These are phyloP conservation scores for Onthophagus taurus DNA, from an alignment of 1,140 invertebrate species.

Conservation along the genomic window DNA sequence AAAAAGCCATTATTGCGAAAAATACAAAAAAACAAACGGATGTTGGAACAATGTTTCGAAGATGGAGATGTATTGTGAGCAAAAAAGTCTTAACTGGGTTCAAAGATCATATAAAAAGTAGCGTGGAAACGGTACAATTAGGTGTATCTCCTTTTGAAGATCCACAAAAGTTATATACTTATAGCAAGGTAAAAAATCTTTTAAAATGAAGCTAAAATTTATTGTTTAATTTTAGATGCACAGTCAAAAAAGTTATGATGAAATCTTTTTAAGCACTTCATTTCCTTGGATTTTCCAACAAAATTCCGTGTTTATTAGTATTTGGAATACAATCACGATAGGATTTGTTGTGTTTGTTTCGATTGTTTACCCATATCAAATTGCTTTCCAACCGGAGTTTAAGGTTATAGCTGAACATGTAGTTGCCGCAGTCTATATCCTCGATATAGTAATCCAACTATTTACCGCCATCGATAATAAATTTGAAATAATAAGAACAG, in stretches of 20 bases:
- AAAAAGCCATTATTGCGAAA: too few species aligned
- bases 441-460: not conserved
- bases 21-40: too few species aligned
- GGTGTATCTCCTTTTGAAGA: too few species aligned
- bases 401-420: not conserved
- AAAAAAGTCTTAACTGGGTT: conserved; percentile 1
- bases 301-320: not conserved
- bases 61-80: not conserved
- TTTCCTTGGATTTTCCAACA: conserved; percentile 1
- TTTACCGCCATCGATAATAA: conserved; percentile 3
- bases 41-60: not conserved
- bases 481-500: not conserved
- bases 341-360: not conserved
- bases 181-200: conserved; percentile 1
- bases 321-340: not conserved
- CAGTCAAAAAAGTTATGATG: conserved; percentile 6
- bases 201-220: not conserved
- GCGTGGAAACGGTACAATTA: too few species aligned
- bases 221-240: not conserved
- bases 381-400: not conserved
- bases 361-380: conserved; percentile 1
- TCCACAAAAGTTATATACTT: not conserved
- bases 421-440: not conserved
- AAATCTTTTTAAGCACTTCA: not conserved
- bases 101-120: conserved; percentile 1